Conservation (phyloP, 92 coral and sea anemone species). For the Paragorgia papillata region DNA sequence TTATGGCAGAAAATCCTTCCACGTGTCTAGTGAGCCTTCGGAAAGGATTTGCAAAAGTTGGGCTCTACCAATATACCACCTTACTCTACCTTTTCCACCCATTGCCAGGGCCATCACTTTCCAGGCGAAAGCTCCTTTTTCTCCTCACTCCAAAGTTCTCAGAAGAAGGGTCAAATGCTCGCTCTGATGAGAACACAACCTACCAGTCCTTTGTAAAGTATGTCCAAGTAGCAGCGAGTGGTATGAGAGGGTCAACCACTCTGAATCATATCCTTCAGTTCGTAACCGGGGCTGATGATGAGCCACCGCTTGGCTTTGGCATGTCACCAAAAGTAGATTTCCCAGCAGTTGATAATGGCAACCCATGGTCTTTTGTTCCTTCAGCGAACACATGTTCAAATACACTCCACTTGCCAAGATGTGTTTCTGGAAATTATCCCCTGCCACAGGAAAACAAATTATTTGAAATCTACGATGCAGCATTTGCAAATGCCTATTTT, state of each 20-base stretch:
- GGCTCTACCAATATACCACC: slow-evolving; percentile 45
- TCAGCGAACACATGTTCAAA: slow-evolving; percentile 66
- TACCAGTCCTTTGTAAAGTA: slow-evolving; percentile 66
- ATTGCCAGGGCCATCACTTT: slow-evolving; percentile 35
- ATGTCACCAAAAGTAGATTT: slow-evolving; percentile 48
- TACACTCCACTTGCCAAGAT: slow-evolving; percentile 46
- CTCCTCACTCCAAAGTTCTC: slow-evolving; percentile 56
- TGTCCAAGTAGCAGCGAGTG: slow-evolving; percentile 68
- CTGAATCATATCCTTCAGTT: slow-evolving; percentile 53
- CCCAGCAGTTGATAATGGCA: too few relatives aligned
- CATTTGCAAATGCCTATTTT: slow-evolving; percentile 62
- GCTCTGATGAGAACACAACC: slow-evolving; percentile 47
- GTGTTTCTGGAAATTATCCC: slow-evolving; percentile 31
- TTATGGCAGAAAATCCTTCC: slow-evolving; percentile 3
- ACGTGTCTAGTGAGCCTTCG: slow-evolving; percentile 52
- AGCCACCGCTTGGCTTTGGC: slow-evolving; percentile 67
- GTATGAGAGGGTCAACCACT: slow-evolving; percentile 53
- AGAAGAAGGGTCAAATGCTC: slow-evolving; percentile 60
- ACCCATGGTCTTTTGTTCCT: too few relatives aligned
- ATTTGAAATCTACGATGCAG: slow-evolving; percentile 57
- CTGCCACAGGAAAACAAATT: slow-evolving; percentile 46
- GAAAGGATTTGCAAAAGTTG: slow-evolving; percentile 58
- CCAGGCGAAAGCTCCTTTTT: slow-evolving; percentile 50
- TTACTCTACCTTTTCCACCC: slow-evolving; percentile 60
- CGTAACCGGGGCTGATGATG: slow-evolving; percentile 68